Evolutionary conservation across 2,888 invertebrate species (phyloP), one percentile per base, ranked within the genome.

Genomic region (Vanessa cardui): DNA sequence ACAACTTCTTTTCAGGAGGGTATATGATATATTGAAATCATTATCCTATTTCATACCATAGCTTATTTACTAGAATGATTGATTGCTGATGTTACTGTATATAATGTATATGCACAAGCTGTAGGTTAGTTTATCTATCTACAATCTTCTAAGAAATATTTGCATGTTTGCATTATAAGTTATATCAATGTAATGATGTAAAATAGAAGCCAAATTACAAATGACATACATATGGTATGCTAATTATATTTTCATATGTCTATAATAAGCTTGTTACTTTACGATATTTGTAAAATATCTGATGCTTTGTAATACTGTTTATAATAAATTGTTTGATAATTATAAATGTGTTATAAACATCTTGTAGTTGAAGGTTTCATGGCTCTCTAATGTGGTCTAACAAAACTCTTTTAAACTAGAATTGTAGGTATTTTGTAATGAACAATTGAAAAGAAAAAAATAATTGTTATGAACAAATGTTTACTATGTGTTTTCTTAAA

Each of bases 71-170:
- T 33, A 33, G 8, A 33, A 56, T 33, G 56, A 39, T 33, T n/a
- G 39, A 56, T n/a, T 4, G 18, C 33, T 9, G 33, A 56, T 39
- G 46, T 80, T 76, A 77, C 73, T 68, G 83, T 83, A 82, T 78
- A 81, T 80, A 84, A 78, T 78, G 78, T 80, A 77, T 78, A 77
- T 80, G 80, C 79, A 75, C 73, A 74, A 72, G 44, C 26, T 58
- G 63, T 76, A 75, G 70, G 66, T 66, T 71, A 72, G 65, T 68
- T 70, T 73, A 70, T 66, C 67, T 56, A 56, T 56, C 56, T 39
- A 56, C 18, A 56, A 54, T 56, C 56, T 56, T 39, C 18, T 56
- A 56, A 18, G 56, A 54, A 54, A 58, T 56, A 58, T 44, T 58
- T 44, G 59, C 26, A 56, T 46, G n/a, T 59, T 59, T 59, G 46